A percentile compares a stretch with the other conserved stretches of the same genome.
Evolutionary conservation across 2,797 vertebrate species (phyloP).

Genomic region (Eutrigla gurnardus): DNA sequence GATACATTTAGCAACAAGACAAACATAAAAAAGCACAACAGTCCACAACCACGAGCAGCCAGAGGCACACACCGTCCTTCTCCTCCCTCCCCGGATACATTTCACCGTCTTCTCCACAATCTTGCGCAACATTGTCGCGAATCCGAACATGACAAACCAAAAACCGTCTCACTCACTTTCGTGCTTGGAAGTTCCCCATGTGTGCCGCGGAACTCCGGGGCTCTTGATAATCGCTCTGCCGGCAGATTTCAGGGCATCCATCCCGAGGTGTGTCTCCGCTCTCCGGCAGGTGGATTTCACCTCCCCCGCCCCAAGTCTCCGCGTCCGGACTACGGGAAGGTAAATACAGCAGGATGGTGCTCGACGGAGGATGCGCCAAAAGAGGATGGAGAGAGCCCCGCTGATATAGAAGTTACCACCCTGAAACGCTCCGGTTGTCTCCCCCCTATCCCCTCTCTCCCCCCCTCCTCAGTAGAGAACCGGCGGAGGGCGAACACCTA

Average conservation of each 20-base stretch:
- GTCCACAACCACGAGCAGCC: conserved; percentile 14
- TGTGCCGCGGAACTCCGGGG: conserved; percentile 89
- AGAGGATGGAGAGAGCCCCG: not conserved
- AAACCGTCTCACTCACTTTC: conserved; percentile 85
- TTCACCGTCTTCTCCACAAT: not conserved
- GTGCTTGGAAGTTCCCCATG: conserved; percentile 89
- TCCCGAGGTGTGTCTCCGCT: conserved; percentile 73
- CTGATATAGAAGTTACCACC: conserved; percentile 29
- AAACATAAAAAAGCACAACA: conserved; percentile 38
- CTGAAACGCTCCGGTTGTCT: not conserved
- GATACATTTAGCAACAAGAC: conserved; percentile 18
- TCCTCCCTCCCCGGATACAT: not conserved
- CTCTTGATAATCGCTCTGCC: conserved; percentile 92
- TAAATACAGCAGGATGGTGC: conserved; percentile 4
- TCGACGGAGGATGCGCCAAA: conserved; percentile 25
- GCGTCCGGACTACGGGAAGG: conserved; percentile 36
- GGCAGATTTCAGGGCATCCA: conserved; percentile 92
- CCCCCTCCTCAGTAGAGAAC: not conserved
- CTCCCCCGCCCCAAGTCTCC: conserved; percentile 24
- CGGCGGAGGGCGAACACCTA: conserved; percentile 35
- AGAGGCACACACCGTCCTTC: conserved; percentile 13
- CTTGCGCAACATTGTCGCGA: conserved; percentile 1
- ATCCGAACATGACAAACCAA: conserved; percentile 19
- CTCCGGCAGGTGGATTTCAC: conserved; percentile 68
- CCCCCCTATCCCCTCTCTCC: not conserved